Evolutionary conservation across 2,888 invertebrate species (phyloP), one percentile per base, ranked within the genome.

Genomic region (Rotaria sp.): DNA sequence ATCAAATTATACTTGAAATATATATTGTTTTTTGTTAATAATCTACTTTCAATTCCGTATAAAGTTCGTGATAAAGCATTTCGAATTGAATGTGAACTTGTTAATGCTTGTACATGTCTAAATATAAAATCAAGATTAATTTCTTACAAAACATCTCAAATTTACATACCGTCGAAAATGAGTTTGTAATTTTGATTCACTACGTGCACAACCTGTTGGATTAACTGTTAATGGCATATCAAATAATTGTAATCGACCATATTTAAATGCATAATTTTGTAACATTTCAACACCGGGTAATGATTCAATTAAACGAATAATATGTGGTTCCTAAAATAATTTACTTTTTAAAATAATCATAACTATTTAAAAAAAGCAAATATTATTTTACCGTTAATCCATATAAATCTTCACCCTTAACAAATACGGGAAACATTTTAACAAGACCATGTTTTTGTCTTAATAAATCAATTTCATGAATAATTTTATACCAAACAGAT

Each of bases 141-240:
- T 35, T 15, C 11, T 30, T 18, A 18, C 11, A 35, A 5, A 35
- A 67, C 15, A 30, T 35, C 18, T 35, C 18, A 30, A 59, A 11
- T 26, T 1, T 67, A 10, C 41, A 87, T 88, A 92, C 92, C 91
- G 93, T 88, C 95, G 95, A 86, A 95, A 92, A 89, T 95, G 94
- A 88, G 94, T 94, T 86, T 94, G 93, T 87, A 95, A 93, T 88
- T 93, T 86, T 2, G 96, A 94, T 92, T 99, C 99, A n/a, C 95
- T 93, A 88, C 99, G 94, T 26, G 98, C 99, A 90, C 96, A 95
- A n/a, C 93, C 99, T 45, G 96, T 95, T 86, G 98, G 98, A 93
- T 99, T 99, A 89, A 99, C 95, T 50, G 97, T 96, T 89, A 98
- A 92, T 48, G 98, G 98, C 89, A 98, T 93, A 91, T 99, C 98